A percentile compares a stretch with the other conserved stretches of the same genome.
These are phyloP conservation scores for Dynastes hyllus DNA, from an alignment of 2,888 invertebrate species.

Conservation along the genomic window DNA sequence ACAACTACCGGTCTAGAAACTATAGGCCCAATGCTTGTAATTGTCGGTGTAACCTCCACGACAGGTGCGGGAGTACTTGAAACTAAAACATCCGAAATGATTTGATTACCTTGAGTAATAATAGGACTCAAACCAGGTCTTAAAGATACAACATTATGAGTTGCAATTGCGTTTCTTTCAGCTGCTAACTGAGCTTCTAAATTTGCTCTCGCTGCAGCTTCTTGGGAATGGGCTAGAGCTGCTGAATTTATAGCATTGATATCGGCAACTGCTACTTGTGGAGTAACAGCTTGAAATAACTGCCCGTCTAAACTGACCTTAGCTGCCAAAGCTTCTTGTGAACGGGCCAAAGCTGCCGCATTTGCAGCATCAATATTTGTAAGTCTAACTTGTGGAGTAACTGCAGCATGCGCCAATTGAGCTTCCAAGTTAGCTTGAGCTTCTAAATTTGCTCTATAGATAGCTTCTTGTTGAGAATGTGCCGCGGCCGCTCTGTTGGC, in stretches of 20 bases:
- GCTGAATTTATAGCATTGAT: conserved; percentile 26
- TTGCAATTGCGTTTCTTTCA: conserved; percentile 37
- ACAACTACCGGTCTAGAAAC: conserved; percentile 8
- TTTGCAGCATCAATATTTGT: conserved; percentile 22
- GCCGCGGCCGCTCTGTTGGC: conserved; percentile 33
- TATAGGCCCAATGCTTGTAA: not conserved
- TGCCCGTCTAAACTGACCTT: conserved; percentile 16
- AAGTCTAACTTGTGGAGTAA: not conserved
- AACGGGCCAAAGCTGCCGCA: conserved; percentile 8
- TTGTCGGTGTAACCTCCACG: conserved; percentile 26
- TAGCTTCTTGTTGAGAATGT: conserved; percentile 21
- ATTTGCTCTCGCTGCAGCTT: conserved; percentile 20
- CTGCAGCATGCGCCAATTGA: conserved; percentile 7
- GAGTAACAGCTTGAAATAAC: not conserved
- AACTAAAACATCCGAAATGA: conserved; percentile 47
- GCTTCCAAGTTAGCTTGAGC: conserved; percentile 46
- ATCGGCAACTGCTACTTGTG: conserved; percentile 21
- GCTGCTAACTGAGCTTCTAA: conserved; percentile 45
- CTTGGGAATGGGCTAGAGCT: conserved; percentile 30
- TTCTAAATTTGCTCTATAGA: conserved; percentile 29
- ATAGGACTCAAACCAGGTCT: conserved; percentile 43
- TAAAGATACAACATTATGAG: conserved; percentile 13
- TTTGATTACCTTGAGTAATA: conserved; percentile 51
- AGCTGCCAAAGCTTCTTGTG: conserved; percentile 15
- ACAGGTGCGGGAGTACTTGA: conserved; percentile 49